Evolutionary conservation across 2,113 vertebrate genomes (phyloP), one percentile per base, ranked within the genome.

Genomic region (Naja naja): DNA sequence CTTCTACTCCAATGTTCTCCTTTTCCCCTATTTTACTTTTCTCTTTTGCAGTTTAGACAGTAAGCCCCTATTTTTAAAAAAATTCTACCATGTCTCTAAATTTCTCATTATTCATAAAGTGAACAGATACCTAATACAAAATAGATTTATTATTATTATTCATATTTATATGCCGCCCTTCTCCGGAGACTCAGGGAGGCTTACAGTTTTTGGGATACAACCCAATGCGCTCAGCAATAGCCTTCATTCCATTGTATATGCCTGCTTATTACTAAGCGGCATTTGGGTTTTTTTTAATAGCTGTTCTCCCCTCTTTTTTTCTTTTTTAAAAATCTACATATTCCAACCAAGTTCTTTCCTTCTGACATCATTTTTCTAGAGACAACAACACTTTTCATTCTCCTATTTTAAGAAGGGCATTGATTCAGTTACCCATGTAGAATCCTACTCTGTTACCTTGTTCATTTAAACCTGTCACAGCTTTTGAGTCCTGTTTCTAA

Each of bases 391-490:
- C n/a, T 92, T 89, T 93, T 45, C 3, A 90, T 90, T 92, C 64
- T 74, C 86, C 34, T 95, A 43, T 43, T 81, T 43, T 94, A 95
- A 93, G 87, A 96, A 96, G 96, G 47, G 49, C 90, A 93, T 88
- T 88, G 87, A 87, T 96, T 95, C 58, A 30, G 92, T 89, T 93
- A 96, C 94, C 91, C 89, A 92, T 92, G 91, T 60, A 93, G 94
- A 96, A 93, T 93, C 92, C 93, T 90, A 94, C 93, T 96, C 89
- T 52, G 30, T 93, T 45, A 96, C 49, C 85, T 92, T 94, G 89
- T 94, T 95, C 94, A 94, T 92, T 95, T 95, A 93, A 93, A 95
- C 93, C 90, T 89, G 60, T 87, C 93, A 55, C 1, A n/a, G 88
- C 90, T 74, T 85, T 43, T 88, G 39, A 39, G 22, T 10, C 49